Evolutionary conservation across 1,140 invertebrate genomes (phyloP).

Genomic region (Rhagoletis zephyria): DNA sequence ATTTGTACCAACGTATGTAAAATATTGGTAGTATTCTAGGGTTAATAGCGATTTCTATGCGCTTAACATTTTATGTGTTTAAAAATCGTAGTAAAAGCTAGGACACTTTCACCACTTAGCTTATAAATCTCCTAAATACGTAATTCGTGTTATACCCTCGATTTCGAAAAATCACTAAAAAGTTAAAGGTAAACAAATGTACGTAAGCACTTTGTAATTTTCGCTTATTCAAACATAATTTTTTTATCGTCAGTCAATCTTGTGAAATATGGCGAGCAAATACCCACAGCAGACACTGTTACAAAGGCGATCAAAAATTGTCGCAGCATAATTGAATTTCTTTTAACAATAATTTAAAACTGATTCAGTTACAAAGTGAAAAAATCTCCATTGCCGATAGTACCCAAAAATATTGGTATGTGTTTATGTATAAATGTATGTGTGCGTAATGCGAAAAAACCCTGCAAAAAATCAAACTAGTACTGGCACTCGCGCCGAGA

Average conservation of each 20-base stretch:
- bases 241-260: neutral
- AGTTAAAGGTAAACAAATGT: no score
- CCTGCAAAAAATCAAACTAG: no score
- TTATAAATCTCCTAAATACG: no score
- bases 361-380: neutral
- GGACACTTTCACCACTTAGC: no score
- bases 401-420: neutral
- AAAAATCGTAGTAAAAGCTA: no score
- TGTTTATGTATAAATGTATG: neutral
- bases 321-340: conserved; percentile 32
- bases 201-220: neutral
- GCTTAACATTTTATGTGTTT: no score
- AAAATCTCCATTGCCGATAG: neutral
- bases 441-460: neutral
- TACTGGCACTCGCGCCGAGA: no score
- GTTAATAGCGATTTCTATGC: no score
- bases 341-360: conserved; percentile 38
- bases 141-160: no score
- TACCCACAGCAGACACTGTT: neutral
- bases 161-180: no score
- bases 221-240: neutral
- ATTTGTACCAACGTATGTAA: no score
- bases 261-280: neutral
- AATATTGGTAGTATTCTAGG: no score
- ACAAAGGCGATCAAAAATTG: neutral